phyloP scores from a whole-genome alignment of 1,140 invertebrate species.

The Drosophila triauraria region DNA sequence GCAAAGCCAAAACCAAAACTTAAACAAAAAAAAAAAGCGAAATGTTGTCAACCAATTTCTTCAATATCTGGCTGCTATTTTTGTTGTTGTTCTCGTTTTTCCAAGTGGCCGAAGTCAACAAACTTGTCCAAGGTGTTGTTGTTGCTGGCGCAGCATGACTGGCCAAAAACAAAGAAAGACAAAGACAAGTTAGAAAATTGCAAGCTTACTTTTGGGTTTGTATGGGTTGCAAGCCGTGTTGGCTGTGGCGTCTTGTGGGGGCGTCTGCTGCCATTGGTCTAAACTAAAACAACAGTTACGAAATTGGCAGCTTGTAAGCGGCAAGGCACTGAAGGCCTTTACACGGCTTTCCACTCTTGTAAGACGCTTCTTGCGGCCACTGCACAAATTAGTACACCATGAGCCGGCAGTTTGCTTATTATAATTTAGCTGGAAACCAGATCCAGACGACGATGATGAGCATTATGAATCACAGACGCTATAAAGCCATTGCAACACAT shows the following conservation, averaged over 20 bases:
- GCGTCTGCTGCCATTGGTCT: constrained; percentile 42
- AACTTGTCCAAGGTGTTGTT: constrained; percentile 72
- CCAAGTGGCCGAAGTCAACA: constrained; percentile 64
- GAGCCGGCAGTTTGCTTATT: constrained; percentile 45
- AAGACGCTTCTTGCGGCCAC: constrained; percentile 12
- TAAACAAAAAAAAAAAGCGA: constrained; percentile 31
- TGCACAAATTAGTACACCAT: constrained; percentile 47
- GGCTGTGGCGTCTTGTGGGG: constrained; percentile 30
- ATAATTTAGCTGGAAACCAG: constrained; percentile 53
- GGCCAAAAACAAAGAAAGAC: constrained; percentile 45
- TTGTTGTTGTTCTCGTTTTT: constrained; percentile 58
- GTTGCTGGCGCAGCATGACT: constrained; percentile 56
- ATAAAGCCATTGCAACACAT: constrained; percentile 52
- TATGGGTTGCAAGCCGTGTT: constrained; percentile 31
- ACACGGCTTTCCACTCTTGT: constrained; percentile 9
- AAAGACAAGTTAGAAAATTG: constrained; percentile 66
- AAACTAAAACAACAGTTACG: constrained; percentile 59
- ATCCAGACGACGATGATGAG: constrained; percentile 13
- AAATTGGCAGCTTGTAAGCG: constrained; percentile 38
- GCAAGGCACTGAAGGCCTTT: constrained; percentile 46
- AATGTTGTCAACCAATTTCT: constrained; percentile 74
- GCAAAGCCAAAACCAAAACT: constrained; percentile 44
- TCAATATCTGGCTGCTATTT: constrained; percentile 54
- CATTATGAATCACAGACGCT: constrained; percentile 42
- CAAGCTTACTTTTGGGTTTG: constrained; percentile 44